Percentiles rank a stretch among this genome's conserved stretches.
These are phyloP conservation scores for Tolypeutes matacus DNA, from an alignment of 2,797 vertebrate species.

Conservation along the genomic window DNA sequence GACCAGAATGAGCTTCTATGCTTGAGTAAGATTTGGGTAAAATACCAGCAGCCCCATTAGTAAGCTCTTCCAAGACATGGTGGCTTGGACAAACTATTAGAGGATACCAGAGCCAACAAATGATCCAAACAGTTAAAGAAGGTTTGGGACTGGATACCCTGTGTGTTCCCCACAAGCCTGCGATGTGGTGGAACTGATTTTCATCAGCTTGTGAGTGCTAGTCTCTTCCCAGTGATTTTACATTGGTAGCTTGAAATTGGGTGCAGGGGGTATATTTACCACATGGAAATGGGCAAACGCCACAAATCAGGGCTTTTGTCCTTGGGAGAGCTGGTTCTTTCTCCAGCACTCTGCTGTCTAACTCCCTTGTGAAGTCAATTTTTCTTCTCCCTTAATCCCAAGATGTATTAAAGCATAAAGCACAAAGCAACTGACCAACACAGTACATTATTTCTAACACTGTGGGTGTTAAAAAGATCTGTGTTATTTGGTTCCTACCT, in stretches of 20 bases:
- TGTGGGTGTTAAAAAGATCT: background rate
- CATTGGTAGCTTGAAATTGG: background rate
- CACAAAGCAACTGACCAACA: background rate
- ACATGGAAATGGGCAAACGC: background rate
- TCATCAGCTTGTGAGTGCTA: rapidly evolving
- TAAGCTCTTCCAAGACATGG: background rate
- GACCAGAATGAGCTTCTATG: background rate
- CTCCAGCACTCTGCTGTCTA: background rate
- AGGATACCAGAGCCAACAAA: background rate
- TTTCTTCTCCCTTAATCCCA: background rate
- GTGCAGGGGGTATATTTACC: rapidly evolving
- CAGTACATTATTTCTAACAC: background rate
- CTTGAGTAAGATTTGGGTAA: background rate
- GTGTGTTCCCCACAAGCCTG: background rate
- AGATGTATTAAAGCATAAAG: background rate
- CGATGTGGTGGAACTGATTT: background rate
- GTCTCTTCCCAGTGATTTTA: background rate
- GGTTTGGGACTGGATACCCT: background rate
- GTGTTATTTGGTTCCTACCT: background rate
- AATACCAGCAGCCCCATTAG: background rate
- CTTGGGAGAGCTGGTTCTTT: background rate
- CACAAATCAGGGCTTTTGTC: background rate
- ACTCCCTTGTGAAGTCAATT: background rate
- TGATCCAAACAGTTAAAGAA: background rate
- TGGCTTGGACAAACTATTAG: background rate